Evolutionary conservation across 2,113 vertebrate species (phyloP).

Genomic region (Chloropsis hardwickii): DNA sequence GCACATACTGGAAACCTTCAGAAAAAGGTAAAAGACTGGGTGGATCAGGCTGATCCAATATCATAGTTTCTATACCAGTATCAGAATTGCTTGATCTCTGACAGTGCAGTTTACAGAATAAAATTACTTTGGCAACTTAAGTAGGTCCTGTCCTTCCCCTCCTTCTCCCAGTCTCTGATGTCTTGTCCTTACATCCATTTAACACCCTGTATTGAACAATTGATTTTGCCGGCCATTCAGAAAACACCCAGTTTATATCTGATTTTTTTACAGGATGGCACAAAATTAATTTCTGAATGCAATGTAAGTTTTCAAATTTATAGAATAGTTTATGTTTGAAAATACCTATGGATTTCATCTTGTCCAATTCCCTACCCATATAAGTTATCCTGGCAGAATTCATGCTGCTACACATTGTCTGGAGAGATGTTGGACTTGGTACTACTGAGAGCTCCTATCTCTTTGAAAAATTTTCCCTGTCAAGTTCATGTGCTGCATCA

Average conservation of each 20-base stretch:
- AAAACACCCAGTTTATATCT: background rate
- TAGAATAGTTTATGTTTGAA: background rate
- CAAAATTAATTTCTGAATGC: background rate
- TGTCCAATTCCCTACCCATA: background rate
- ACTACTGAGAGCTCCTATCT: background rate
- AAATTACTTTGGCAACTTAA: background rate
- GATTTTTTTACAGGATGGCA: background rate
- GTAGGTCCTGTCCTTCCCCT: background rate
- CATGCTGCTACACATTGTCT: background rate
- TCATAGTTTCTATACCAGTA: background rate
- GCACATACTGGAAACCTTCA: background rate
- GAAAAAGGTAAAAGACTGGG: background rate
- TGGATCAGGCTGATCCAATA: background rate
- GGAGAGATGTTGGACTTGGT: background rate
- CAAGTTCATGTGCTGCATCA: background rate
- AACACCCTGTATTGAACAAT: background rate
- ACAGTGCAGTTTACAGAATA: background rate
- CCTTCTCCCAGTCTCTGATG: background rate
- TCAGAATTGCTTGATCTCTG: background rate
- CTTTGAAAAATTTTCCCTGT: background rate
- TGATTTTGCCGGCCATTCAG: background rate
- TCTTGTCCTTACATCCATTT: background rate
- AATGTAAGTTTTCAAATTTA: background rate
- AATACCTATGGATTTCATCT: background rate
- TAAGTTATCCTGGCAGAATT: background rate